Conservation (phyloP, 37 sponge, comb jelly and placozoan species). For the Beroe ovata region DNA sequence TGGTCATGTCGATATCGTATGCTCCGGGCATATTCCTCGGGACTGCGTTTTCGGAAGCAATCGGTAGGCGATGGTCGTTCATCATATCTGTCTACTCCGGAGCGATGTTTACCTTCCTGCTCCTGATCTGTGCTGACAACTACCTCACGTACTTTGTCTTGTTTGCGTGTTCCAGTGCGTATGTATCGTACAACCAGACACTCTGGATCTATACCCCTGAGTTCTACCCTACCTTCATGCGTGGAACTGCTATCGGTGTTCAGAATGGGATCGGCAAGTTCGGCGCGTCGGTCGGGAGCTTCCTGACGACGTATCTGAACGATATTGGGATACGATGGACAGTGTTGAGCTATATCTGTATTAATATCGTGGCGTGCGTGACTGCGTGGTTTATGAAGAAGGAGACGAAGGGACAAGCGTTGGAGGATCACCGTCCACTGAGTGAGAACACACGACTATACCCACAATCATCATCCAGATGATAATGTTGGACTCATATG, state of each 20-base stretch:
- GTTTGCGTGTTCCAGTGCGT: neutral
- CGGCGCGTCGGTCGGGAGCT: conserved; percentile 27
- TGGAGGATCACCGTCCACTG: neutral
- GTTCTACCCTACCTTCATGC: conserved; percentile 66
- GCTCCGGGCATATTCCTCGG: conserved; percentile 11
- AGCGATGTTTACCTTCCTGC: conserved; percentile 21
- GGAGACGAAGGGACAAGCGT: conserved; percentile 14
- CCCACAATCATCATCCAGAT: too few relatives aligned
- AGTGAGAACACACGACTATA: conserved; percentile 3
- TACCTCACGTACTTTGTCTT: neutral
- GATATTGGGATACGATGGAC: neutral
- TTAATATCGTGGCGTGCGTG: conserved; percentile 8
- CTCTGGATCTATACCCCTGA: conserved; percentile 64
- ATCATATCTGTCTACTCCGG: conserved; percentile 22
- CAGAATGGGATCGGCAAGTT: conserved; percentile 67
- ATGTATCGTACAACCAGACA: conserved; percentile 1
- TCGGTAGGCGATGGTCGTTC: conserved; percentile 21
- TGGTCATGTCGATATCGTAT: neutral
- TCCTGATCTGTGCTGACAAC: conserved; percentile 12
- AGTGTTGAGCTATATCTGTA: neutral
- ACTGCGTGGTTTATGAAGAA: conserved; percentile 10
- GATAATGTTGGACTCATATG: too few relatives aligned
- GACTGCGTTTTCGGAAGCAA: neutral
- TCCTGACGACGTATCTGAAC: conserved; percentile 46
- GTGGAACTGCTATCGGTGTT: conserved; percentile 34